phyloP scores from a whole-genome alignment of 1,140 invertebrate genomes.

The Drosophila elegans region DNA sequence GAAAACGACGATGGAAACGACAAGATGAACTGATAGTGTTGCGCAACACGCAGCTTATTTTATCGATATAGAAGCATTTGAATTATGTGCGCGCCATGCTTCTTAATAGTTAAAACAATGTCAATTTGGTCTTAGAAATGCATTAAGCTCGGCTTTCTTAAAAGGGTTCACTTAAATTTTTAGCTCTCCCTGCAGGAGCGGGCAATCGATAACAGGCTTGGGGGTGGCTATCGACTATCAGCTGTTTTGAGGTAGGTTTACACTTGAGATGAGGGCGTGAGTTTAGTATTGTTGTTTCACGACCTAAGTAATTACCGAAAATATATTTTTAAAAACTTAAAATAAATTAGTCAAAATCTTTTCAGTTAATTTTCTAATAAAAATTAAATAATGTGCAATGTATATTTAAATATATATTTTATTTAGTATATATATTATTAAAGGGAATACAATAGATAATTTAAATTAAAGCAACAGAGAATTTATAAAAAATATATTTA shows the following conservation, averaged over 20 bases:
- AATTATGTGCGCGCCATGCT: no score
- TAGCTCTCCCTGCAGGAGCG: neutral
- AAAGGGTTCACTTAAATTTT: neutral
- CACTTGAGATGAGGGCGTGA: neutral
- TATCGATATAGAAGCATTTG: constrained; percentile 22
- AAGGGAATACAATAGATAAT: no score
- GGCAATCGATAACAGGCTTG: constrained; percentile 9
- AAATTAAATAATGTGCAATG: no score
- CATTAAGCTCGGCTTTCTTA: neutral
- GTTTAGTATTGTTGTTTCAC: neutral
- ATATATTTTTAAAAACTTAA: neutral
- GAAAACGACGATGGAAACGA: constrained; percentile 31
- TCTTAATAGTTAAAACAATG: no score
- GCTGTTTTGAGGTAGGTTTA: constrained; percentile 26
- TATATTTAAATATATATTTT: no score
- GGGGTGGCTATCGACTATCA: neutral
- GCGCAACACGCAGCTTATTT: constrained; percentile 40
- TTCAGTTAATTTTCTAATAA: no score
- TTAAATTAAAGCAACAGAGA: no score
- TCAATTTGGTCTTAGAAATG: neutral
- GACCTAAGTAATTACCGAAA: neutral
- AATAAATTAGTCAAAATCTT: no score
- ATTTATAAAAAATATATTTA: no score
- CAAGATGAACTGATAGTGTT: constrained; percentile 32
- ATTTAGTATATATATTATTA: no score